Conservation (phyloP, 2,113 vertebrate species). For the Struthidea cinerea region DNA sequence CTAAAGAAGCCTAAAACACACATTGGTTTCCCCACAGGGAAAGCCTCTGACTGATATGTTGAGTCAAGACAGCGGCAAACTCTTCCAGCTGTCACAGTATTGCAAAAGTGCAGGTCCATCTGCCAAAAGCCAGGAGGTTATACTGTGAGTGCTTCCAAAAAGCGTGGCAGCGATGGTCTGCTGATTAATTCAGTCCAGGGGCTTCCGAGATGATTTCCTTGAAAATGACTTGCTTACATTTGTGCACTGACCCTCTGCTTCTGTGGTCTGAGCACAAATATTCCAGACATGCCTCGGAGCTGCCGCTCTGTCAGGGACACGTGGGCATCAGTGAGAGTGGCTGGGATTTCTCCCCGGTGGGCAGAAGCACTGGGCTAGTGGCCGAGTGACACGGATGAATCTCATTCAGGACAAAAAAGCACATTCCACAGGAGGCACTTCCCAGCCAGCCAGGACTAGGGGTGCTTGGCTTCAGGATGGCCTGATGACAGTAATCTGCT, state of each 20-base stretch:
- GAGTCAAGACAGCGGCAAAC: conserved; percentile 26
- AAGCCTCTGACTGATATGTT: conserved; percentile 6
- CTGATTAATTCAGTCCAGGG: neutral
- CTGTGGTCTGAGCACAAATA: neutral
- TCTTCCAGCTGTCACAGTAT: neutral
- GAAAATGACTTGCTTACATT: neutral
- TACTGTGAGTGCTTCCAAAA: neutral
- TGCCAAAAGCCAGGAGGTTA: neutral
- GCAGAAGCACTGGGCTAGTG: neutral
- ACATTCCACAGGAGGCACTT: neutral
- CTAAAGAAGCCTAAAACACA: neutral
- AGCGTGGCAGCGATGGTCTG: fast-evolving
- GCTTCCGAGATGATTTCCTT: neutral
- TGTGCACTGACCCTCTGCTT: neutral
- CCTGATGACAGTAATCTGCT: neutral
- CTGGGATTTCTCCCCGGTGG: neutral
- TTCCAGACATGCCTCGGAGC: neutral
- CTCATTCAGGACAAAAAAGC: neutral
- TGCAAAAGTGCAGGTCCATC: neutral
- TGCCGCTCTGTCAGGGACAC: neutral
- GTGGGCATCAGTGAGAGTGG: fast-evolving
- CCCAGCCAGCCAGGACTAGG: neutral
- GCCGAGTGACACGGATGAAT: fast-evolving
- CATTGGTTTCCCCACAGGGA: neutral
- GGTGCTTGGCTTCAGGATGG: neutral